Base-by-base conservation (phyloP, 1,140 invertebrate genomes). In the Apis laboriosa region DNA sequence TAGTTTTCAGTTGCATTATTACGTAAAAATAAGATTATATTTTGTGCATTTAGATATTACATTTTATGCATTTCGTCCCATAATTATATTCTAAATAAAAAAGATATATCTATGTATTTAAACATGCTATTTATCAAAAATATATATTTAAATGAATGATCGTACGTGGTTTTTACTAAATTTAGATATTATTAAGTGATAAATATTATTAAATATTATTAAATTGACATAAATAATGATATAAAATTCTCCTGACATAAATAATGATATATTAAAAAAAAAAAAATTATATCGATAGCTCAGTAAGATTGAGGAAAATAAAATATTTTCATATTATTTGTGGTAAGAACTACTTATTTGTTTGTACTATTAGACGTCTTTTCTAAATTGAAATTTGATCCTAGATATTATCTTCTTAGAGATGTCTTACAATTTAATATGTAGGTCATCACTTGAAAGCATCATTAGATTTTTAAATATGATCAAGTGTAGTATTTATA, bases 1-100 rank as follows among this genome's bases (percentile, higher is more conserved):
- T 43, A 86, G 86, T 88, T 84, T 87, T 88, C 86, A 56, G 63
- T 88, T 87, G 78, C 86, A 84, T 43, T 15, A 74, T 88, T 88
- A 88, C 86, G 71, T 84, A 87, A 87, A 86, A 86, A 78, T 75
- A 51, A 58, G 63, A 34, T 53, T 56, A 9, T 43, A 43, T 43
- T 43, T 43, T 43, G 34, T 9, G 51, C 12, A 81, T 83, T 86
- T 83, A 86, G 79, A n/a, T 28, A 7, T 67, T 9, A 28, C 28
- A 55, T 63, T 19, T 21, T 12, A 7, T 9, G 70, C 49, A 78
- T 58, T 80, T 83, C 56, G 80, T 73, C 49, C 24, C 43, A 28
- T 43, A 43, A 43, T 43, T 43, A 43, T 43, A 43, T 43, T 43
- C 5, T 43, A 43, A 43, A 43, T 43, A 43, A 43, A 0, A 43